phyloP scores from a whole-genome alignment of 37 sponge, comb jelly and placozoan species.

The Hexactinellida sp. region DNA sequence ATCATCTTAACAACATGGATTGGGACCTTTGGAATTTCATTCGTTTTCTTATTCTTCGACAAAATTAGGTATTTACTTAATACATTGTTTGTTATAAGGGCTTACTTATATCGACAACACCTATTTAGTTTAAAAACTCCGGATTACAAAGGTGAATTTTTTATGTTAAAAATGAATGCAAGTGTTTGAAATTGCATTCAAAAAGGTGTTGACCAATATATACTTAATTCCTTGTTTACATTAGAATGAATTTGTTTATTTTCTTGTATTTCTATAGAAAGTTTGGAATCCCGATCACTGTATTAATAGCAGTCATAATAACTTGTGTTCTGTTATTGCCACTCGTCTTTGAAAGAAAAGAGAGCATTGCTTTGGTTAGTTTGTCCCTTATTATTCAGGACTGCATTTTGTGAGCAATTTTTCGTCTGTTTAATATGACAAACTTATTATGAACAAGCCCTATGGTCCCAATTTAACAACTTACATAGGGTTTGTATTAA shows the following conservation, averaged over 20 bases:
- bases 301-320: neutral
- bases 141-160: neutral
- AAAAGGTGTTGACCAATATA: neutral
- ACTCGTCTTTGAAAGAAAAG: neutral
- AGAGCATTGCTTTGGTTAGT: neutral
- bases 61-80: conserved; percentile 38
- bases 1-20: conserved; percentile 40
- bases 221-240: no score
- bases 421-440: no score
- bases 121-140: neutral
- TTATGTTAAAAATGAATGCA: neutral
- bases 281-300: neutral
- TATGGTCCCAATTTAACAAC: no score
- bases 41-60: conserved; percentile 33
- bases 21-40: neutral
- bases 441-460: no score
- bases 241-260: no score
- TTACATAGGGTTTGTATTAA: no score
- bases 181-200: no score
- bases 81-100: neutral
- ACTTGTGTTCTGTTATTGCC: neutral
- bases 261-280: no score
- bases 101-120: neutral
- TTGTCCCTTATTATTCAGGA: neutral
- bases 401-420: neutral